Base-by-base conservation (phyloP, 2,888 invertebrate species). In the Yponomeuta plumbellus region DNA sequence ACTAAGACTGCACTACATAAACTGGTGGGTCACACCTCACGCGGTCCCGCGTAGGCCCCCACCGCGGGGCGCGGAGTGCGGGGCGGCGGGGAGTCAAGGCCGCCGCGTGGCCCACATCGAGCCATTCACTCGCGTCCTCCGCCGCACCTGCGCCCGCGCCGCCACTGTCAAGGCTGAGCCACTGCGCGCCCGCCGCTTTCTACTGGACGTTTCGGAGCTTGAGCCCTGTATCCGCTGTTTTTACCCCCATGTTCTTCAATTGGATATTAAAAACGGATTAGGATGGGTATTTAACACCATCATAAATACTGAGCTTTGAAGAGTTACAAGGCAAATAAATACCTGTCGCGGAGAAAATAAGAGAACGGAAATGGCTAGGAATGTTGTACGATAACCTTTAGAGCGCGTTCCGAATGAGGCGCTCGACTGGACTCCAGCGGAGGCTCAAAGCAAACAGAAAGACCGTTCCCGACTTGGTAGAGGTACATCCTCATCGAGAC, bases 111-210 rank as follows among this genome's bases (percentile, higher is more conserved):
- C 86, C 84, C 71, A 86, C 84, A 87, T 87, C 85, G 85, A 84
- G 67, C 66, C 67, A 88, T 86, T 89, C 88, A 88, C 88, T 87
- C 85, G 84, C 84, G 86, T 80, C 85, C 81, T 81, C 77, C 77
- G 73, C 71, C 71, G 74, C 73, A 21, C n/a, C 74, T 70, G 71
- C 81, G 81, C 79, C 79, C 80, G 83, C 79, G 23, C 21, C 79
- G 78, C 81, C 86, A 89, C 80, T 89, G 90, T 83, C 90, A 90
- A 89, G 90, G 90, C 84, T 88, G 76, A 71, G 78, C 89, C 89
- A 84, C 85, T 17, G 86, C 86, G 76, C 75, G 66, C 61, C 26
- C 56, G 11, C 52, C 6, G 26, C 58, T 20, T 26, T 71, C 73
- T 76, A 80, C 76, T 74, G 75, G 70, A 71, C 75, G 75, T 72